Evolutionary conservation across 2,888 invertebrate species (phyloP).

Genomic region (Tricholauxania praeusta): DNA sequence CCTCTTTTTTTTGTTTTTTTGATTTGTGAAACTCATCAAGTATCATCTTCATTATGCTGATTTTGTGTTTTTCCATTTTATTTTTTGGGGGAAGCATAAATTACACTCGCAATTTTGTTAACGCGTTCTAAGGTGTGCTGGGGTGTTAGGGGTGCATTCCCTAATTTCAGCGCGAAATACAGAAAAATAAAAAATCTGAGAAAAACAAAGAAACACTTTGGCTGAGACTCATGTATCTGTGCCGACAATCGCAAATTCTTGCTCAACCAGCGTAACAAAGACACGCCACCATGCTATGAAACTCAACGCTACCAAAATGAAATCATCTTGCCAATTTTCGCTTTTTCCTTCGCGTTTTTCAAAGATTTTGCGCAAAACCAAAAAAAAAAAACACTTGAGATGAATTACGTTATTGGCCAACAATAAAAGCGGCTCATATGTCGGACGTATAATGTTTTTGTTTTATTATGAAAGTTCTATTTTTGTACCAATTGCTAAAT

Average conservation of each 20-base stretch:
- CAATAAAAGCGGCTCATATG: too few species aligned
- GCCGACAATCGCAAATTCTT: conserved; percentile 46
- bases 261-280: conserved; percentile 64
- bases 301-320: too few species aligned
- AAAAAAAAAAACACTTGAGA: too few species aligned
- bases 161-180: not conserved
- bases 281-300: conserved; percentile 50
- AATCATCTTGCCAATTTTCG: too few species aligned
- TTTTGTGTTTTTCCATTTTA: conserved; percentile 9
- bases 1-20: not conserved
- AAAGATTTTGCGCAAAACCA: too few species aligned
- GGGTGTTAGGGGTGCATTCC: not conserved
- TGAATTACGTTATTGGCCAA: too few species aligned
- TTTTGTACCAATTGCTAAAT: too few species aligned
- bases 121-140: not conserved
- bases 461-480: too few species aligned
- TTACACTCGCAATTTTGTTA: not conserved
- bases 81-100: conserved; percentile 15
- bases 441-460: too few species aligned
- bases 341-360: too few species aligned
- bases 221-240: not conserved
- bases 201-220: not conserved
- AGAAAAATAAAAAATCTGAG: not conserved
- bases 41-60: conserved; percentile 27
- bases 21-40: not conserved